A percentile compares a stretch with the other conserved stretches of the same genome.
phyloP scores from a whole-genome alignment of 1,140 invertebrate genomes.

The Oryzaephilus surinamensis region DNA sequence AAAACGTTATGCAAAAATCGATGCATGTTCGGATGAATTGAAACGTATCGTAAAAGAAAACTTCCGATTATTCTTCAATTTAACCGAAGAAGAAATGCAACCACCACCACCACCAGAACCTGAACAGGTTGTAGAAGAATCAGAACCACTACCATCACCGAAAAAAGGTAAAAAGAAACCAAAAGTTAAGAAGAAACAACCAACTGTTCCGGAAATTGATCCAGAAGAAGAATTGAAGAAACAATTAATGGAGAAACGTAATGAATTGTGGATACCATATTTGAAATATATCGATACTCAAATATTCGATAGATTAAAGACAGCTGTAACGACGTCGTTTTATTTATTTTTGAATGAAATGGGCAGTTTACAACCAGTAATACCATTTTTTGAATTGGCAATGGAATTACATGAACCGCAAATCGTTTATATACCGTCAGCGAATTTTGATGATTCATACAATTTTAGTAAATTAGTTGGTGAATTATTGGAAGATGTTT shows the following conservation, averaged over 20 bases:
- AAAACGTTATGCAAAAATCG: conserved; percentile 47
- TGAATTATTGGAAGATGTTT: conserved; percentile 24
- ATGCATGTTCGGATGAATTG: conserved; percentile 43
- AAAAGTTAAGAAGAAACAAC: conserved; percentile 8
- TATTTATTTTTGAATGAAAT: conserved; percentile 35
- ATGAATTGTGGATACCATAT: conserved; percentile 47
- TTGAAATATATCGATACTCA: conserved; percentile 53
- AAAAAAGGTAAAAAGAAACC: conserved; percentile 13
- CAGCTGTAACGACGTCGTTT: conserved; percentile 37
- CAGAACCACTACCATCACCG: not conserved
- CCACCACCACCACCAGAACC: conserved; percentile 6
- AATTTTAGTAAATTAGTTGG: conserved; percentile 38
- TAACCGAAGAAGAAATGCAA: conserved; percentile 27
- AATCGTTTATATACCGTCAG: conserved; percentile 50
- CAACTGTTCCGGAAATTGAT: conserved; percentile 8
- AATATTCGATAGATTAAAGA: conserved; percentile 47
- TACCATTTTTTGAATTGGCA: conserved; percentile 50
- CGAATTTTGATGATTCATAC: conserved; percentile 45
- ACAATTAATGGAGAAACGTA: conserved; percentile 2
- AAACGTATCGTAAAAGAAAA: conserved; percentile 51
- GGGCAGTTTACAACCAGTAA: conserved; percentile 28
- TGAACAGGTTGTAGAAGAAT: not conserved
- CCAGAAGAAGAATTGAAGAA: conserved; percentile 6
- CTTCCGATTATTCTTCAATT: conserved; percentile 48
- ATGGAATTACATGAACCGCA: conserved; percentile 51